Conservation (phyloP, 1,140 invertebrate genomes). For the Drosophila nannoptera region DNA sequence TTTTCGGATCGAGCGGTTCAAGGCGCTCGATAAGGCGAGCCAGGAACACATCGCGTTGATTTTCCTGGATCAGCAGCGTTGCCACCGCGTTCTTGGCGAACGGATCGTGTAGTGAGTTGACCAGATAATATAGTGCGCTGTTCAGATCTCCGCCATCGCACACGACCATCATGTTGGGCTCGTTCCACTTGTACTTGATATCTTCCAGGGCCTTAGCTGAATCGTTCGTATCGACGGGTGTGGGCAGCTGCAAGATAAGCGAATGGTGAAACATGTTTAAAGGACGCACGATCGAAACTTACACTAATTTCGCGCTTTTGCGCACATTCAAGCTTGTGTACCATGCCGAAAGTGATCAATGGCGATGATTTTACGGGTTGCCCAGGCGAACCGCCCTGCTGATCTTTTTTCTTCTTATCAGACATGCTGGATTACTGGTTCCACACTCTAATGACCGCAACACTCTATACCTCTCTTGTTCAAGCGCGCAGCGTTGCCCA, state of each 20-base stretch:
- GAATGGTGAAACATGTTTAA: constrained; percentile 10
- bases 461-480: too few species aligned
- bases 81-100: constrained; percentile 46
- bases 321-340: constrained; percentile 38
- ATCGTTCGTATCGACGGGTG: not conserved
- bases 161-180: constrained; percentile 55
- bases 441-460: too few species aligned
- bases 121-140: constrained; percentile 54
- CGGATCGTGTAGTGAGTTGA: constrained; percentile 55
- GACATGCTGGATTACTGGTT: constrained; percentile 17
- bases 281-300: not conserved
- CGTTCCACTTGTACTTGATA: not conserved
- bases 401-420: constrained; percentile 7
- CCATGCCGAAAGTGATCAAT: constrained; percentile 58
- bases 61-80: constrained; percentile 65
- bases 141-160: constrained; percentile 64
- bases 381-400: not conserved
- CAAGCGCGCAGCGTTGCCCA: too few species aligned
- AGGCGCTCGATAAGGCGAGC: constrained; percentile 35
- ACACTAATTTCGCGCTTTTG: constrained; percentile 19
- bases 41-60: constrained; percentile 47
- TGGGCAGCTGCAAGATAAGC: constrained; percentile 19
- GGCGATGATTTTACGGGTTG: not conserved
- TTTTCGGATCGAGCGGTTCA: constrained; percentile 19
- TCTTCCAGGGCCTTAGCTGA: not conserved